These are phyloP conservation scores for Drosophila peninsularis DNA, from an alignment of 2,888 invertebrate genomes.

Conservation along the genomic window DNA sequence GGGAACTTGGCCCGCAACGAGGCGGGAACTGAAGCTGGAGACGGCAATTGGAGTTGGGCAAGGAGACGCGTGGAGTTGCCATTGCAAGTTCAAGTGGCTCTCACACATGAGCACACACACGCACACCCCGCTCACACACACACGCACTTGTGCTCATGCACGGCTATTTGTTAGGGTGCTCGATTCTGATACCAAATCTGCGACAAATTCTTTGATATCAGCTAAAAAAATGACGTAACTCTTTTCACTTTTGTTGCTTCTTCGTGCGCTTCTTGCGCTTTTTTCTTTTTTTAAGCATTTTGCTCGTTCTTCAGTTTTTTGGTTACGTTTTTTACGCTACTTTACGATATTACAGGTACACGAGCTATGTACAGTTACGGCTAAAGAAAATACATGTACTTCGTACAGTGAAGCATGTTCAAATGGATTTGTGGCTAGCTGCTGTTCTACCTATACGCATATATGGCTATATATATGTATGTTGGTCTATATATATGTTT, in stretches of 20 bases:
- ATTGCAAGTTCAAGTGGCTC: conserved; percentile 66
- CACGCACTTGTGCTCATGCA: neutral
- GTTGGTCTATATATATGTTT: neutral
- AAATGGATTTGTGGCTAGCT: no score
- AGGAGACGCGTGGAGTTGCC: neutral
- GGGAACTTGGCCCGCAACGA: conserved; percentile 34
- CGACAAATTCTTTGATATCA: conserved; percentile 84
- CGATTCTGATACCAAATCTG: conserved; percentile 85
- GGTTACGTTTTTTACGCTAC: conserved; percentile 12
- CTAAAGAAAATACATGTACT: conserved; percentile 33
- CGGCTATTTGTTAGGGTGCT: conserved; percentile 74
- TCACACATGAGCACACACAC: conserved; percentile 21
- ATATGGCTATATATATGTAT: conserved; percentile 5
- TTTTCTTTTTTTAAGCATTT: conserved; percentile 48
- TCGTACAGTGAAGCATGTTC: conserved; percentile 15
- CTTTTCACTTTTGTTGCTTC: conserved; percentile 78
- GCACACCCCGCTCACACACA: neutral
- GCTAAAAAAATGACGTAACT: conserved; percentile 85
- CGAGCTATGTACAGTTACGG: conserved; percentile 39
- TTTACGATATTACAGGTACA: conserved; percentile 40
- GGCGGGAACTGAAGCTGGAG: conserved; percentile 6
- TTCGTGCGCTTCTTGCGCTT: conserved; percentile 41
- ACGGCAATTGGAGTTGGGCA: conserved; percentile 1
- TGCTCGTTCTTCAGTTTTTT: conserved; percentile 55
- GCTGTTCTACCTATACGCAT: conserved; percentile 24